Evolutionary conservation across 2,888 invertebrate genomes (phyloP).

Genomic region (Zaprionus lineosus): DNA sequence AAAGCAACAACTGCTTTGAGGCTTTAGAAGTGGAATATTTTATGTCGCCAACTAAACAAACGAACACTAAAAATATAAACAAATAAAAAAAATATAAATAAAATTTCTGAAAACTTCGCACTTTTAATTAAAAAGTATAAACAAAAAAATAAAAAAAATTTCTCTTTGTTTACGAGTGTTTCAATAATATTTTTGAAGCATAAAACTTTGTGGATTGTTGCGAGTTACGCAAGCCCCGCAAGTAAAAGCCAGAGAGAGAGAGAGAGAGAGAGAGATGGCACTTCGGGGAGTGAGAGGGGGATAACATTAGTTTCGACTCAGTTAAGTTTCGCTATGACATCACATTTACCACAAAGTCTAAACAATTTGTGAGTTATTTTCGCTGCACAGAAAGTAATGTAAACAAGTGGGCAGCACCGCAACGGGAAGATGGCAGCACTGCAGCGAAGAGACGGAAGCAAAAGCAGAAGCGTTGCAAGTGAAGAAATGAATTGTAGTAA

Average conservation of each 20-base stretch:
- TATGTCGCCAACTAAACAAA: slow-evolving; percentile 9
- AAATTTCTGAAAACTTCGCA: slow-evolving; percentile 20
- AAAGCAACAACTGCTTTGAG: no score
- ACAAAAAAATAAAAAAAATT: slow-evolving; percentile 4
- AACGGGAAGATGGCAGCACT: no score
- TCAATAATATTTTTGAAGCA: no score
- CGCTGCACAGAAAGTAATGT: no score
- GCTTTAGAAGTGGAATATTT: slow-evolving; percentile 10
- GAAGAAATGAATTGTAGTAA: no score
- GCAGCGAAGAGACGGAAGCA: no score
- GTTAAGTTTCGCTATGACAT: slow-evolving; percentile 33
- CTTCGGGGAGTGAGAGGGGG: background rate
- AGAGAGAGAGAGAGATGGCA: background rate
- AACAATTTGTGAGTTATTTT: no score
- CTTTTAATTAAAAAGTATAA: slow-evolving; percentile 25
- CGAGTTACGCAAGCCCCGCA: slow-evolving; percentile 22
- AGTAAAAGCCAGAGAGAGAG: background rate
- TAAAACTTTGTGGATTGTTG: slow-evolving; percentile 8
- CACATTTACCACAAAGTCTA: no score
- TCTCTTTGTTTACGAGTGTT: slow-evolving; percentile 15
- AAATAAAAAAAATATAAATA: slow-evolving; percentile 8
- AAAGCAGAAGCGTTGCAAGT: no score
- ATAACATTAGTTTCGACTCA: slow-evolving; percentile 14
- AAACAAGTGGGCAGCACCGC: no score
- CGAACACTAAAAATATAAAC: no score